phyloP scores from a whole-genome alignment of 2,797 vertebrate genomes.

The Acridotheres tristis region DNA sequence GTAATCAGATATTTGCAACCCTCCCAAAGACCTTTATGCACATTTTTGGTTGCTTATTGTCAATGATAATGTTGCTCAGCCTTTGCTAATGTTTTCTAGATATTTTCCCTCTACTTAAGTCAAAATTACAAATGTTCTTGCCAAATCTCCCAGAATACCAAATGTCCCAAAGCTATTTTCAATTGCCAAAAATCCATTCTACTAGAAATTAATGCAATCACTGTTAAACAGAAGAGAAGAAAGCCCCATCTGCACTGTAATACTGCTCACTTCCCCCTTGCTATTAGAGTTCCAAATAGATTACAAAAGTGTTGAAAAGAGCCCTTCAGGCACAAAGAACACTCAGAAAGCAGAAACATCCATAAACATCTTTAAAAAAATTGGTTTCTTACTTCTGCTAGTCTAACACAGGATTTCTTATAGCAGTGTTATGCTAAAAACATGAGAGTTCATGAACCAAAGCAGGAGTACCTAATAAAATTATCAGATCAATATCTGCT shows the following conservation, averaged over 20 bases:
- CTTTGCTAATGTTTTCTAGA: background rate
- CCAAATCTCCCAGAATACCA: background rate
- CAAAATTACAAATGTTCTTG: background rate
- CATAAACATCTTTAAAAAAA: background rate
- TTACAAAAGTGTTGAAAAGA: background rate
- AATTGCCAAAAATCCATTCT: background rate
- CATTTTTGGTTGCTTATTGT: background rate
- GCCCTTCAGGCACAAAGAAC: background rate
- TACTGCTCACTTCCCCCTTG: background rate
- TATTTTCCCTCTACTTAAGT: background rate
- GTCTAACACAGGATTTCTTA: background rate
- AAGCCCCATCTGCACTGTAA: background rate
- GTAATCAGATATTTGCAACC: background rate
- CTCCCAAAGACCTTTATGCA: background rate
- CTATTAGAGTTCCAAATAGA: background rate
- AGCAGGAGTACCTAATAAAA: slow-evolving; percentile 48
- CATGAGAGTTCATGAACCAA: slow-evolving; percentile 45
- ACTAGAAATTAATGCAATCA: background rate
- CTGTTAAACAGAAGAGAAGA: background rate
- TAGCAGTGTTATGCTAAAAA: slow-evolving; percentile 21
- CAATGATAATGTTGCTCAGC: background rate
- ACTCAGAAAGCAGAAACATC: background rate
- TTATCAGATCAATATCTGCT: slow-evolving; percentile 44
- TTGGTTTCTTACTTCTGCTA: background rate
- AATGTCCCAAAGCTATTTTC: background rate